Evolutionary conservation across 2,888 invertebrate species (phyloP), one percentile per base, ranked within the genome.

Genomic region (Poecilus cupreus): DNA sequence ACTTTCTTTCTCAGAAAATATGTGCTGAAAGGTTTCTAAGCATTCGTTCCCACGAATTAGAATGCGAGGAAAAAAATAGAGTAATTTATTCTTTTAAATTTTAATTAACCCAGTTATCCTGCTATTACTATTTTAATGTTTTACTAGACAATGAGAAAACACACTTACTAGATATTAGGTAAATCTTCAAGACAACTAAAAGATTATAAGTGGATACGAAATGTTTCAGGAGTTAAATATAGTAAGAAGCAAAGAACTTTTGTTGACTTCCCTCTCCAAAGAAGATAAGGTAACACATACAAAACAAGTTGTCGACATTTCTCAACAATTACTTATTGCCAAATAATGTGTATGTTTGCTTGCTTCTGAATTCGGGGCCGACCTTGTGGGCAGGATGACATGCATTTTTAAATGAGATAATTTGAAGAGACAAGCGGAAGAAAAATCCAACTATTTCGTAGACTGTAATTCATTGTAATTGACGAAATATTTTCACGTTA

Each of bases 341-440:
- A 51, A 51, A 51, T 51, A 32, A 54, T 22, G 18, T 22, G 11
- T 75, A 24, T 75, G 51, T 43, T 46, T 51, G 39, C 49, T 46
- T 70, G 64, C 24, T 37, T 51, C 54, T 80, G 37, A 80, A 54
- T 80, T 80, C 39, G 20, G 46, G 22, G 54, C n/a, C 57, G 80
- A 80, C 80, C 80, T 80, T 80, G 80, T 43, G 43, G 32, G 37
- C 32, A 80, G 32, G 57, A 80, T 80, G 80, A 80, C 80, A 72
- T 72, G 80, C 80, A 80, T 80, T 80, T 80, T 80, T 80, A 57
- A 75, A 54, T 57, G 26, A 80, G 72, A 72, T 72, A 80, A 80
- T 80, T 72, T 39, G 57, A 8, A 32, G 32, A 22, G 43, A 16
- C 78, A 43, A 22, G 43, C 51, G 32, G 77, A 54, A 77, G 57